Base-by-base conservation (phyloP, 2,113 vertebrate species). In the Genyomyrus donnyi region DNA sequence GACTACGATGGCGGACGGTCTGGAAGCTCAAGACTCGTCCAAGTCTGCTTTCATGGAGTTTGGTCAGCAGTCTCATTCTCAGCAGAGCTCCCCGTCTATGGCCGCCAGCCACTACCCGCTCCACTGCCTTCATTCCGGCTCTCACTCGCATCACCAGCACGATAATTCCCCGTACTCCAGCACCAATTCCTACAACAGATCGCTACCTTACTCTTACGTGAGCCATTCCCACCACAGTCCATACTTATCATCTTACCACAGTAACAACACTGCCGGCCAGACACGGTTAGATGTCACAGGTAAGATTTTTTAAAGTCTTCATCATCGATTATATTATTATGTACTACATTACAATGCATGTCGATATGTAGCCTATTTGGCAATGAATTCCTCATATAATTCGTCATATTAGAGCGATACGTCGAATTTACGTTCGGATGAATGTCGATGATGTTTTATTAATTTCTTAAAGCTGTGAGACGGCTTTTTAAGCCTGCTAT, bases 1-100 rank as follows among this genome's bases (percentile, higher is more conserved):
- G 98, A 99, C 97, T 96, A 97, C 98, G 97, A 98, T 99, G 98
- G 98, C 98, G 98, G 98, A 98, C 96, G 98, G 98, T 96, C 96
- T 98, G 97, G 98, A 99, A 95, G 96, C 97, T 96, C 98, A 98
- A 96, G 98, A 99, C 97, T 99, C 98, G 94, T 98, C 98, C 96
- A 99, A 99, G 96, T 98, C 98, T 93, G 97, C 98, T 94, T 98
- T 98, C 97, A 98, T 98, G 97, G 97, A 98, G 97, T 98, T 98
- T 96, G 97, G 98, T 95, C 98, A 98, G 94, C 98, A 99, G 94
- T 97, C 97, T 93, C 97, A 96, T 93, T 97, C 96, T 91, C 97
- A 96, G 92, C 97, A 96, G 93, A 97, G 96, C 92, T 98, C 96
- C 93, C 97, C 96, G 93, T 98, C 97, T 93, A 98, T 98, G 98